A percentile compares a stretch with the other conserved stretches of the same genome.
Evolutionary conservation across 2,113 vertebrate genomes (phyloP).

Genomic region (Ailurus styani): DNA sequence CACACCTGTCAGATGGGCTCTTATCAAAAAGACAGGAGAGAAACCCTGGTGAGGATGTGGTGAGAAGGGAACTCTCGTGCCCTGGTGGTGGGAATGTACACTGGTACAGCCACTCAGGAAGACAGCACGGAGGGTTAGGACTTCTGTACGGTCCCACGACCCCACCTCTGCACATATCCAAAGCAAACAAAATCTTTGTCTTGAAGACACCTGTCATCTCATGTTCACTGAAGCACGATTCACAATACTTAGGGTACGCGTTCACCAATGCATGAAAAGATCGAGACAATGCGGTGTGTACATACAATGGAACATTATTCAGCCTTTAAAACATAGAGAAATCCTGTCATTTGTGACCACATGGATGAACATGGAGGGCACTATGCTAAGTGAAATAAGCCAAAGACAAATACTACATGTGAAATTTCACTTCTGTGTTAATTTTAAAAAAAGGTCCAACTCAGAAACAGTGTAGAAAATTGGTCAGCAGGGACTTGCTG

Average conservation of each 20-base stretch:
- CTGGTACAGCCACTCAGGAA: not conserved
- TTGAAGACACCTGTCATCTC: not conserved
- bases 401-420: not conserved
- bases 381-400: not conserved
- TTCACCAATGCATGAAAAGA: not conserved
- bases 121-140: not conserved
- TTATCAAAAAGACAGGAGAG: not conserved
- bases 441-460: not conserved
- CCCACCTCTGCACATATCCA: not conserved
- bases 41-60: not conserved
- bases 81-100: not conserved
- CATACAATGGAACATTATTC: not conserved
- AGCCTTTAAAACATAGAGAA: not conserved
- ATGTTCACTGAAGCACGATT: not conserved
- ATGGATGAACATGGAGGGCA: not conserved
- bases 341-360: not conserved
- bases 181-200: not conserved
- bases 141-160: not conserved
- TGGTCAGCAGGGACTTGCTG: not conserved
- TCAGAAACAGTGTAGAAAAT: not conserved
- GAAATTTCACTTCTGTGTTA: not conserved
- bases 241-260: not conserved
- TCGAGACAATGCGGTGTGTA: not conserved
- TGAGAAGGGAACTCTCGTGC: not conserved
- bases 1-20: not conserved